Conservation (phyloP, 2,888 invertebrate species). For the Pyralis farinalis region DNA sequence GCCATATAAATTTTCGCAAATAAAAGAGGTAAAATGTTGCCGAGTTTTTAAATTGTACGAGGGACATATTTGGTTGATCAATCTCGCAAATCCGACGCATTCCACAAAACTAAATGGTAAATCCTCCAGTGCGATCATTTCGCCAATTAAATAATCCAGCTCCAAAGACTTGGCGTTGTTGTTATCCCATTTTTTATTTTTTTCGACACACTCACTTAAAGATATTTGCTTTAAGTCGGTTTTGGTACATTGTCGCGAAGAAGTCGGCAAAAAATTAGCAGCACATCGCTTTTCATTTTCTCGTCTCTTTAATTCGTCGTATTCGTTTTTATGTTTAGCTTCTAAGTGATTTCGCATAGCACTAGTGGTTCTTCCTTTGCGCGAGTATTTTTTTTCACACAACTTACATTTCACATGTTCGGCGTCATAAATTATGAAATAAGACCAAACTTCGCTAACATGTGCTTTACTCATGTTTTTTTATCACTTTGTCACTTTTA, state of each 20-base stretch:
- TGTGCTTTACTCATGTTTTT: no score
- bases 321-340: conserved; percentile 4
- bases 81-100: conserved; percentile 19
- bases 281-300: conserved; percentile 1
- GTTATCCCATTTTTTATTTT: conserved; percentile 13
- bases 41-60: conserved; percentile 22
- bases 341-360: conserved; percentile 9
- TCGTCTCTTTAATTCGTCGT: conserved; percentile 5
- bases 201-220: not conserved
- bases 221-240: not conserved
- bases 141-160: conserved; percentile 10
- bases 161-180: conserved; percentile 11
- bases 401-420: conserved; percentile 9
- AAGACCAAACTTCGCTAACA: not conserved
- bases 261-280: not conserved
- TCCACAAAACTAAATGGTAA: conserved; percentile 23
- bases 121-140: conserved; percentile 21
- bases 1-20: conserved; percentile 20
- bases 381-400: conserved; percentile 7
- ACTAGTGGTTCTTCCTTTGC: conserved; percentile 10
- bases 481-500: no score
- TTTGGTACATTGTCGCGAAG: no score
- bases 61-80: conserved; percentile 18
- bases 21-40: conserved; percentile 19
- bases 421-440: conserved; percentile 6